Evolutionary conservation across 1,140 invertebrate genomes (phyloP), one percentile per base, ranked within the genome.

Genomic region (Caenorhabditis inopinata): DNA sequence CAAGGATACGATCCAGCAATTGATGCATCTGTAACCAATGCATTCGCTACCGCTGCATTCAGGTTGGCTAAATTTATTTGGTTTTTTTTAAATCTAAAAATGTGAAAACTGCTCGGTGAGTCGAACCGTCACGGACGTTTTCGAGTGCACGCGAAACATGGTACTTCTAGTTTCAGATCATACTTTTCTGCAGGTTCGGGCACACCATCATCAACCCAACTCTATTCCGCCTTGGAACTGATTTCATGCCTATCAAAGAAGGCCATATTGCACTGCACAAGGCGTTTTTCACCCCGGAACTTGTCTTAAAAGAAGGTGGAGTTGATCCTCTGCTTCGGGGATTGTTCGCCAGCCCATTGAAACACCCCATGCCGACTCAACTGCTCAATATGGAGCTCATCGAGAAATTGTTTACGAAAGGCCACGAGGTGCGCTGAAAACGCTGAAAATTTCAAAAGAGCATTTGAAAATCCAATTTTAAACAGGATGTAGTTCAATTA

Each of bases 201-300:
- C 97, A 99, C 89, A 94, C 95, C 0, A 90, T 99, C 23, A 97
- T 99, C 48, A 96, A 98, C 89, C 97, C 96, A 1, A 90, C 94
- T 42, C 89, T 98, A n/a, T 89, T 90, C 18, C 46, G 75, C 16
- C 90, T 98, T 4, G 93, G 97, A 87, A 91, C 92, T 83, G 92
- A 92, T 45, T 97, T 95, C 86, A 91, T 93, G 84, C 91, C 93
- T 0, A 97, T 97, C 82, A 90, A 92, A 0, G 92, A 96, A 88
- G 92, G 93, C 18, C 81, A 94, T 88, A 90, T 99, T 45, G 92
- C 93, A 1, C 90, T 99, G 1, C 93, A 95, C 81, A 93, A 96
- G 87, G 96, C 96, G 3, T 99, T 99, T 89, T 99, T 99, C 89
- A 92, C 96, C 0, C 96, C 97, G 0, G 97, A 96, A 93, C 90